These are phyloP conservation scores for Phylloscopus collybita DNA, from an alignment of 2,797 vertebrate genomes.

Conservation along the genomic window DNA sequence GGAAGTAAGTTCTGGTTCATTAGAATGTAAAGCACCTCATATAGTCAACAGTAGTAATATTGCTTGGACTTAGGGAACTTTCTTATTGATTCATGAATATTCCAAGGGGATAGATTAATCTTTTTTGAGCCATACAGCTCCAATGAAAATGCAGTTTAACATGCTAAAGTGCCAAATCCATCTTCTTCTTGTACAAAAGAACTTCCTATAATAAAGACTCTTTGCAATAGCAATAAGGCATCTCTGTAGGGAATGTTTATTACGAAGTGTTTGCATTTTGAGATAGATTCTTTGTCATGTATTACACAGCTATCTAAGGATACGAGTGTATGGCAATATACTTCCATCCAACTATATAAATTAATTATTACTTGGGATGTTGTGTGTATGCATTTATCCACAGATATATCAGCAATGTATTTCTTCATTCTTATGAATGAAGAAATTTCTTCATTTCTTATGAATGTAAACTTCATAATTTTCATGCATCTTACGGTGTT, in stretches of 20 bases:
- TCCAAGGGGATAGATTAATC: constrained; percentile 66
- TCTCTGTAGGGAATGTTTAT: constrained; percentile 59
- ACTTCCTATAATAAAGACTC: constrained; percentile 56
- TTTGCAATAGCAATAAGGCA: constrained; percentile 55
- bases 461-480: background rate
- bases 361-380: background rate
- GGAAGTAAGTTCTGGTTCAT: constrained; percentile 23
- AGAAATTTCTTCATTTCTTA: too few species aligned
- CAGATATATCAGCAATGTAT: background rate
- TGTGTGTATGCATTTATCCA: background rate
- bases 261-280: constrained; percentile 45
- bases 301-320: background rate
- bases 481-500: background rate
- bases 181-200: constrained; percentile 62
- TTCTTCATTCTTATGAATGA: background rate
- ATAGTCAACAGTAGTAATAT: constrained; percentile 59
- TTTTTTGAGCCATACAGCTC: constrained; percentile 55
- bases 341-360: background rate
- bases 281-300: constrained; percentile 13
- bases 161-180: constrained; percentile 63
- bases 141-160: constrained; percentile 64
- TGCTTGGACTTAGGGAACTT: constrained; percentile 55
- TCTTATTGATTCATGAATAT: constrained; percentile 76
- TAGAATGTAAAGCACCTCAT: constrained; percentile 36
- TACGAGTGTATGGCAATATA: background rate